phyloP scores from a whole-genome alignment of 2,113 vertebrate genomes.

The Accipiter cooperii region DNA sequence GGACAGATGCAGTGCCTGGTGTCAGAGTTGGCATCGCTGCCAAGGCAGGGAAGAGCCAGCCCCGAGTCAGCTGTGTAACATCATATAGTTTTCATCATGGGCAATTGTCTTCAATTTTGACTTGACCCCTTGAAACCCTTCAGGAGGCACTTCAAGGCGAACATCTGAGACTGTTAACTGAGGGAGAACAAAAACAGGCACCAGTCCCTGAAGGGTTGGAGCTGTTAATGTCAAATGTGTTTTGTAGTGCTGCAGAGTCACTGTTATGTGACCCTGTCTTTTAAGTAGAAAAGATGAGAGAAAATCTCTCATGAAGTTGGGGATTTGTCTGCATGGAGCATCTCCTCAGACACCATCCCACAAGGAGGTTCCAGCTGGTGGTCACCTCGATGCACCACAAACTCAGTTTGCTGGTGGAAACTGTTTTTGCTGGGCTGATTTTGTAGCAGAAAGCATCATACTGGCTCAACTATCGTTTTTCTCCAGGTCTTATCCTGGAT shows the following conservation, averaged over 20 bases:
- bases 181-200: not conserved
- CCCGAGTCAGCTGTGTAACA: not conserved
- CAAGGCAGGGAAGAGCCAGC: fast-evolving
- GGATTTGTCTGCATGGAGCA: fast-evolving
- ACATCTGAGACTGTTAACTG: not conserved
- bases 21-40: fast-evolving
- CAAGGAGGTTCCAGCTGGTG: not conserved
- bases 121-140: not conserved
- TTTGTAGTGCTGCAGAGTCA: not conserved
- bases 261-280: not conserved
- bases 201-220: not conserved
- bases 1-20: not conserved
- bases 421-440: not conserved
- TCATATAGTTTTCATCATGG: fast-evolving
- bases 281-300: not conserved
- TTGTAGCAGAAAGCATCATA: not conserved
- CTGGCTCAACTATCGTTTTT: not conserved
- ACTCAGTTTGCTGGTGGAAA: not conserved
- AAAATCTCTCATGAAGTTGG: not conserved
- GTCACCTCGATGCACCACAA: fast-evolving
- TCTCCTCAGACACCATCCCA: fast-evolving
- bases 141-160: not conserved
- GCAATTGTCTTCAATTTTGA: not conserved
- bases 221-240: not conserved
- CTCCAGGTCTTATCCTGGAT: not conserved